Conservation (phyloP, 2,797 vertebrate species). For the Scomberomorus guttatus region DNA sequence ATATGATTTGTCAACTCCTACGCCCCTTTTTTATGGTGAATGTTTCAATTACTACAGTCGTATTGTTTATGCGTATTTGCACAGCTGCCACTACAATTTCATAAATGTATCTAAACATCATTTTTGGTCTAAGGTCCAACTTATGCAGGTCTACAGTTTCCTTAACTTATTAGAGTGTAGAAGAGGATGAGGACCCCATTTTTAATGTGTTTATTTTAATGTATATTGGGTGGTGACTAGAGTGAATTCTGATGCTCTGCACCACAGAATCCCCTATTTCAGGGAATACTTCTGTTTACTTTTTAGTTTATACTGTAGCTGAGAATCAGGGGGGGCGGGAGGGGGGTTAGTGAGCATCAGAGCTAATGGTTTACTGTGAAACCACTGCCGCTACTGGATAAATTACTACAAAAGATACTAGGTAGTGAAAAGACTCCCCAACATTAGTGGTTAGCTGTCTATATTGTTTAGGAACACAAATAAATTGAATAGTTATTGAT, state of each 20-base stretch:
- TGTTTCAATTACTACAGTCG: conserved; percentile 1
- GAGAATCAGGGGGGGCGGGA: not conserved
- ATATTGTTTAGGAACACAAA: not conserved
- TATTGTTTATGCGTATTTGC: conserved; percentile 20
- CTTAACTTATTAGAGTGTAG: not conserved
- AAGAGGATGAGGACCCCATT: not conserved
- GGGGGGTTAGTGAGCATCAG: not conserved
- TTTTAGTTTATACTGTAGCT: not conserved
- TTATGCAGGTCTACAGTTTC: not conserved
- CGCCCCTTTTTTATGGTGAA: not conserved
- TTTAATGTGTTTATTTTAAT: not conserved
- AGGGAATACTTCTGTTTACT: not conserved
- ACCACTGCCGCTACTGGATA: not conserved
- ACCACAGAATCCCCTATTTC: not conserved
- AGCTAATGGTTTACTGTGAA: conserved; percentile 1
- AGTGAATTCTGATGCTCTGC: not conserved
- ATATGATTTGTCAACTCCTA: conserved; percentile 3
- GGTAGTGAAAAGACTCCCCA: not conserved
- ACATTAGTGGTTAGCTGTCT: not conserved
- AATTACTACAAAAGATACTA: not conserved
- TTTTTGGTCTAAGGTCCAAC: not conserved
- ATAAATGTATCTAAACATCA: not conserved
- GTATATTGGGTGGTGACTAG: not conserved
- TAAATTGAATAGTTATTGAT: not conserved
- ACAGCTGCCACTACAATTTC: not conserved